Evolutionary conservation across 2,888 invertebrate species (phyloP).

Genomic region (Chamaedrilus cognettii): DNA sequence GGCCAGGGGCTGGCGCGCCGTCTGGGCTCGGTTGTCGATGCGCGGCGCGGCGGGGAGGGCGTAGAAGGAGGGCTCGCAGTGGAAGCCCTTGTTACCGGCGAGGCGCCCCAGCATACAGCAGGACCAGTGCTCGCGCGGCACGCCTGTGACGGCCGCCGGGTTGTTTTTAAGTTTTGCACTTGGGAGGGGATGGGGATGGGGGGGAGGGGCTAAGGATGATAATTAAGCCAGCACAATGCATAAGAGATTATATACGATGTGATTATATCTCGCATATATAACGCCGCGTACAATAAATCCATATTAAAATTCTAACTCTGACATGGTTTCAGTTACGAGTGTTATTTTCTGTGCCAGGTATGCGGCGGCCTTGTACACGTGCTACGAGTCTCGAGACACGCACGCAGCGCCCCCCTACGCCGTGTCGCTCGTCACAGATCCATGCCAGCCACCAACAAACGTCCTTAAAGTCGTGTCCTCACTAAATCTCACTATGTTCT

Average conservation of each 20-base stretch:
- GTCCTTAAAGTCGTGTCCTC: constrained; percentile 10
- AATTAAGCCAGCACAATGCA: too few relatives aligned
- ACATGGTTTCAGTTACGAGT: too few relatives aligned
- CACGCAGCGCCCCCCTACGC: constrained; percentile 7
- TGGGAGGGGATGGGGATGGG: too few relatives aligned
- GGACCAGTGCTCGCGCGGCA: constrained; percentile 41
- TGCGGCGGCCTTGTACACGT: constrained; percentile 8
- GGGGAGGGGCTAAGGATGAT: too few relatives aligned
- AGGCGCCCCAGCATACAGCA: constrained; percentile 52
- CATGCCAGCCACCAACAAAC: constrained; percentile 8
- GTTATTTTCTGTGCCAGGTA: too few relatives aligned
- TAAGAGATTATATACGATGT: too few relatives aligned
- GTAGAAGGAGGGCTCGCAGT: constrained; percentile 48
- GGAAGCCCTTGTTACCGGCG: constrained; percentile 53
- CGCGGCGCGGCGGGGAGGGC: constrained; percentile 39
- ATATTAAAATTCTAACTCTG: too few relatives aligned
- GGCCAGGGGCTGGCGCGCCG: constrained; percentile 41
- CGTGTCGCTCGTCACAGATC: constrained; percentile 4
- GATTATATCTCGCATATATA: too few relatives aligned
- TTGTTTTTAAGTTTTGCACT: too few relatives aligned
- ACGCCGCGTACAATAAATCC: too few relatives aligned
- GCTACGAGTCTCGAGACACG: neutral
- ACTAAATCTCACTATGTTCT: neutral
- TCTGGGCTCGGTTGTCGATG: constrained; percentile 49
- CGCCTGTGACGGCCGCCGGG: too few relatives aligned